Base-by-base conservation (phyloP, 2,888 invertebrate genomes). In the Epistrophe eligans region DNA sequence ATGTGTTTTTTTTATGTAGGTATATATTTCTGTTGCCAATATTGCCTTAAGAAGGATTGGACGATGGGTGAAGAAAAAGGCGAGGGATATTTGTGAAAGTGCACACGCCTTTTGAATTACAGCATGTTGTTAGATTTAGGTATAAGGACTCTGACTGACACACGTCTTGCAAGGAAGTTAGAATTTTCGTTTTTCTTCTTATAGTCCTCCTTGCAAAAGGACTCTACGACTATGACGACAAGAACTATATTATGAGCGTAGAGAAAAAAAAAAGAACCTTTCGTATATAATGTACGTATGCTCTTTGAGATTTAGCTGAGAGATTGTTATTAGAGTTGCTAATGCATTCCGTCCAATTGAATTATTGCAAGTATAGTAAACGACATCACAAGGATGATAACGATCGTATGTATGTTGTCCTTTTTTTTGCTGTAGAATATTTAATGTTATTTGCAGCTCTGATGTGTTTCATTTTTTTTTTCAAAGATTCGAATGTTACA, bases 331-430 rank as follows among this genome's bases (percentile, higher is more conserved):
- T 83, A 79, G 79, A 87, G 87, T 87, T 83, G 83, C 79, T 87
- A 87, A 87, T 87, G 87, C 87, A 87, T 87, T 87, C 83, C 79
- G 79, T 87, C 83, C 87, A 87, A 87, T 87, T 87, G 87, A 87
- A 83, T 87, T 87, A 87, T 87, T 79, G 87, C 87, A 83, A 76
- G 55, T 17, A 24, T 24, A 71, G 66, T 38, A 38, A 24, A 79
- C 76, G 72, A 72, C 83, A 35, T 35, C 35, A 72, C 76, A 83
- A 67, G 76, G 87, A 87, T 87, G 87, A 87, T 87, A 87, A 76
- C 79, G 74, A 82, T 77, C 79, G 40, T 71, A 64, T 85, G n/a
- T 85, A 62, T 85, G 77, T 66, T 74, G 76, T 71, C 55, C 57
- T 70, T 48, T 48, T 72, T 66, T 35, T 32, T 62, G 13, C 9